Percentiles rank a stretch among this genome's conserved stretches.
Evolutionary conservation across 2,797 vertebrate genomes (phyloP).

Genomic region (Zonotrichia albicollis): DNA sequence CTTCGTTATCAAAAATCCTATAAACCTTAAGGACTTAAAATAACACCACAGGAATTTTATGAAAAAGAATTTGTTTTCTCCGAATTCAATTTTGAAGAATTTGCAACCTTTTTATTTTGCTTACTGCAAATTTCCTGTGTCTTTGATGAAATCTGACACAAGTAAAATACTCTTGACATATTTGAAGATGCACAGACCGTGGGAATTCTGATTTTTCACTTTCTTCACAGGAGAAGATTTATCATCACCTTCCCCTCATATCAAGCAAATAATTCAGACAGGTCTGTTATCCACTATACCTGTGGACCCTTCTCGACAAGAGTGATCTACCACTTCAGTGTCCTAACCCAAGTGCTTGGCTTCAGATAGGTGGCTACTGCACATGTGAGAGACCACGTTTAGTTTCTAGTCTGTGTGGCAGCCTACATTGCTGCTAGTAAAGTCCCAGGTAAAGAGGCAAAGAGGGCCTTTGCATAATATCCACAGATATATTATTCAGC

Average conservation of each 20-base stretch:
- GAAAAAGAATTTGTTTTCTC: not conserved
- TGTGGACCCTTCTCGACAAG: not conserved
- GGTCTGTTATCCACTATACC: not conserved
- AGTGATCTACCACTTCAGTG: not conserved
- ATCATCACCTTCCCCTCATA: not conserved
- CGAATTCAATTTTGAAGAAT: not conserved
- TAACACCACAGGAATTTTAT: not conserved
- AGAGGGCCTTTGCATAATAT: not conserved
- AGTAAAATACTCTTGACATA: not conserved
- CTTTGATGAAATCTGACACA: not conserved
- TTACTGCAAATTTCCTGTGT: not conserved
- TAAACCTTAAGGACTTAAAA: not conserved
- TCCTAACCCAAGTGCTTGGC: not conserved
- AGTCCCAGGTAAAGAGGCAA: not conserved
- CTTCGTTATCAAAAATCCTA: not conserved
- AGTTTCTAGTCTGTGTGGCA: not conserved
- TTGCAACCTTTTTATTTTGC: not conserved
- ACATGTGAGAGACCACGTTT: not conserved
- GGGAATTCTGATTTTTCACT: fast-evolving
- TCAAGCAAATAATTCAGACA: not conserved
- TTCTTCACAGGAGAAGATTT: not conserved
- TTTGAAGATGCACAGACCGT: not conserved
- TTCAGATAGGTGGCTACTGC: not conserved
- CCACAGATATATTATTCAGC: not conserved
- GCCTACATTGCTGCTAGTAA: not conserved